Evolutionary conservation across 2,797 vertebrate genomes (phyloP), one percentile per base, ranked within the genome.

Genomic region (Hyperoplus immaculatus): DNA sequence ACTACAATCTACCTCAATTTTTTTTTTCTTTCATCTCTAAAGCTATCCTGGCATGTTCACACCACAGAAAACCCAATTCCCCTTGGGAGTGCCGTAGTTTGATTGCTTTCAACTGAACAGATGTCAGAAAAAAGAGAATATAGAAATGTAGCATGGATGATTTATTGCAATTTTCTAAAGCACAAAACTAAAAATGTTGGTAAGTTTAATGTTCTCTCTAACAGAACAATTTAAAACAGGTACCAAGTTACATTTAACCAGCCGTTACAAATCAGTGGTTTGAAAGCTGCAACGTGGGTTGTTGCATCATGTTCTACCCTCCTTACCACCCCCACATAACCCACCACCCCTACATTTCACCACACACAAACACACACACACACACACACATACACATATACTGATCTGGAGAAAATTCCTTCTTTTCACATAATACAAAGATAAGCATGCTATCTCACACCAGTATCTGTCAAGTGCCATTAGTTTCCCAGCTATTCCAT

Each of bases 391-490:
- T 78, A 68, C 61, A 85, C 79, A 81, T 66, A 77, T 50, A 51
- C 53, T 36, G 80, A 90, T 89, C 71, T 82, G 54, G 65, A 72
- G 75, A 87, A 90, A 92, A 90, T 77, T 81, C 77, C 83, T 89
- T 83, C 69, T 90, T 89, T 93, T 92, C 87, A 90, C 83, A 90
- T 89, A 91, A 89, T 89, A 89, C 86, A 87, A 80, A 93, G 89
- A 95, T 94, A 94, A 93, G 90, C 87, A 85, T 73, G 66, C 82
- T 88, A 93, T 93, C 93, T 93, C 81, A 58, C 80, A 79, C 81
- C 91, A 90, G 83, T 87, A 92, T 92, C 88, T 92, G 93, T 93
- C 89, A 90, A 95, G 92, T 93, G 87, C 87, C 91, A 93, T 94
- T 93, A 91, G 87, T 90, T 93, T 92, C 76, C 78, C 85, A 72